These are phyloP conservation scores for Pachymerium ferrugineum DNA, from an alignment of 2,888 invertebrate species.

Conservation along the genomic window DNA sequence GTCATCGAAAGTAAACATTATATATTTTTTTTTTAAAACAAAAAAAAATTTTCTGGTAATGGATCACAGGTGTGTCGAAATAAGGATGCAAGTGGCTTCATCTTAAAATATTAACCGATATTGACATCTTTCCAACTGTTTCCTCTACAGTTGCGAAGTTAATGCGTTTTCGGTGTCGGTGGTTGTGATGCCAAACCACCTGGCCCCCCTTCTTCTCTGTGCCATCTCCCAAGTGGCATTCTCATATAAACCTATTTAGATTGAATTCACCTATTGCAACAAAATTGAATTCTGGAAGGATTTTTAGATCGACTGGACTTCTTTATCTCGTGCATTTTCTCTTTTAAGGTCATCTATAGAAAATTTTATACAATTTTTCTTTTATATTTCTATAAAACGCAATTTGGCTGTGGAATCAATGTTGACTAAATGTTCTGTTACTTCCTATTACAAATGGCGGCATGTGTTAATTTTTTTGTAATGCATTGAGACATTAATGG, in stretches of 20 bases:
- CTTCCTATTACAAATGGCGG: too few species aligned
- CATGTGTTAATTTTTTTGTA: too few species aligned
- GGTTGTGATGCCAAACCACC: slow-evolving; percentile 27
- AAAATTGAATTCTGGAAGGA: slow-evolving; percentile 17
- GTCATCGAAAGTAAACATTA: too few species aligned
- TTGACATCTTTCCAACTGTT: slow-evolving; percentile 22
- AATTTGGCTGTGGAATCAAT: too few species aligned
- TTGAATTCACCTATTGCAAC: slow-evolving; percentile 22
- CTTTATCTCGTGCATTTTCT: too few species aligned
- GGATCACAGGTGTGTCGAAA: background rate
- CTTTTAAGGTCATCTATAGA: too few species aligned
- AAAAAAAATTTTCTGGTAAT: background rate
- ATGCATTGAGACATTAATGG: too few species aligned
- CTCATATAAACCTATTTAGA: slow-evolving; percentile 24
- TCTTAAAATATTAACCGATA: slow-evolving; percentile 24
- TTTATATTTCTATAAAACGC: too few species aligned
- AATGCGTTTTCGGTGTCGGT: slow-evolving; percentile 22
- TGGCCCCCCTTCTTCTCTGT: background rate
- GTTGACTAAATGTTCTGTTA: too few species aligned
- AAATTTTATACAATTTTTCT: too few species aligned
- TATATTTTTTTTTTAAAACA: too few species aligned
- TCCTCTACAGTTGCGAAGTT: slow-evolving; percentile 22
- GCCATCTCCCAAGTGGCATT: slow-evolving; percentile 17
- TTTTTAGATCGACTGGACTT: background rate
- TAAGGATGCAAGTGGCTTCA: slow-evolving; percentile 6